A percentile compares a stretch with the other conserved stretches of the same genome.
Conservation (phyloP, 2,888 invertebrate species). For the Athalia circularis region DNA sequence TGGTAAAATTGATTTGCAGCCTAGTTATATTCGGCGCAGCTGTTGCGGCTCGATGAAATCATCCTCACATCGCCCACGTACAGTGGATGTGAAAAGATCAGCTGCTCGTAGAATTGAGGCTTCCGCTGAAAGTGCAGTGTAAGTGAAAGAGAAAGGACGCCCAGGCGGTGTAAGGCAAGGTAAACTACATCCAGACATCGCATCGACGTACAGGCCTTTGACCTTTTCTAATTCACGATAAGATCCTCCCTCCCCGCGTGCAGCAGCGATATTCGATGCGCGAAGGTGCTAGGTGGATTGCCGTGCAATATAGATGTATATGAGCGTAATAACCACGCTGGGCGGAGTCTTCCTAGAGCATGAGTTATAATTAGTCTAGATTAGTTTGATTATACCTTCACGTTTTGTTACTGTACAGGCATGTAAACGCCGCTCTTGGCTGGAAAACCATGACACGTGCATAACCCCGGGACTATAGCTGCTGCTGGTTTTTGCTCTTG, state of each 20-base stretch:
- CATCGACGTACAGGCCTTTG: conserved; percentile 2
- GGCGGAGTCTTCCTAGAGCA: too few species aligned
- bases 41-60: not conserved
- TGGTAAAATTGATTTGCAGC: too few species aligned
- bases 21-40: not conserved
- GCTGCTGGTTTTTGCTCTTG: too few species aligned
- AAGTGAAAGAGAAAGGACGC: conserved; percentile 36
- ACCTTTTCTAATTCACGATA: conserved; percentile 2
- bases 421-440: too few species aligned
- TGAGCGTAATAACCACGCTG: too few species aligned
- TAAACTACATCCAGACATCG: not conserved
- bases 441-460: too few species aligned
- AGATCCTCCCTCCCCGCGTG: too few species aligned
- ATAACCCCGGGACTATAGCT: too few species aligned
- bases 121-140: conserved; percentile 28
- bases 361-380: too few species aligned
- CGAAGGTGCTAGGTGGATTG: not conserved
- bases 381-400: too few species aligned
- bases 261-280: not conserved
- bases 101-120: conserved; percentile 28
- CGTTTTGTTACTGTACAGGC: too few species aligned
- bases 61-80: conserved; percentile 13
- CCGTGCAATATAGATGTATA: too few species aligned
- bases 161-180: not conserved
- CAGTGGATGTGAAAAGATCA: conserved; percentile 23